Evolutionary conservation across 2,797 vertebrate species (phyloP).

Genomic region (Melanogrammus aeglefinus): DNA sequence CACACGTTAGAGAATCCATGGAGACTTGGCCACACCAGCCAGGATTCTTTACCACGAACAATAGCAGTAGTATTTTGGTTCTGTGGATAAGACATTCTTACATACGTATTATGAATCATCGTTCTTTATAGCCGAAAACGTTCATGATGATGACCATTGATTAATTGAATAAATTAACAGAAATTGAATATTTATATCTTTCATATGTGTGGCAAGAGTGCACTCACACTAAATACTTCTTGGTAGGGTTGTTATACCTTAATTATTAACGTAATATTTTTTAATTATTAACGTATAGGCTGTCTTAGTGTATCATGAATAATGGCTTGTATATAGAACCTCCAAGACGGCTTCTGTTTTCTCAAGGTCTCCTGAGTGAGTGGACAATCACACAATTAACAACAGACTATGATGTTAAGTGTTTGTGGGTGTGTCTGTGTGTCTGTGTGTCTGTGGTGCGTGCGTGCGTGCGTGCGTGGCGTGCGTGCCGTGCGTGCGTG

Average conservation of each 20-base stretch:
- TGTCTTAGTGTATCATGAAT: background rate
- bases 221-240: background rate
- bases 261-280: background rate
- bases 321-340: background rate
- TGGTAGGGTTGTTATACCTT: background rate
- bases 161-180: background rate
- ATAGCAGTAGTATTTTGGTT: too few species aligned
- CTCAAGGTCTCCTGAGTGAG: background rate
- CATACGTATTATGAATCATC: too few species aligned
- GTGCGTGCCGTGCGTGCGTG: background rate
- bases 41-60: too few species aligned
- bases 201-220: too few species aligned
- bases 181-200: too few species aligned
- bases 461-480: background rate
- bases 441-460: background rate
- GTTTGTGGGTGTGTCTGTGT: background rate
- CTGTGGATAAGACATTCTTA: too few species aligned
- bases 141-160: background rate
- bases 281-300: background rate
- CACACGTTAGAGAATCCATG: too few species aligned
- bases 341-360: background rate
- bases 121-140: too few species aligned
- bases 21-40: too few species aligned
- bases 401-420: background rate
- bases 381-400: background rate